Evolutionary conservation across 2,888 invertebrate species (phyloP).

Genomic region (Notodonta dromedarius): DNA sequence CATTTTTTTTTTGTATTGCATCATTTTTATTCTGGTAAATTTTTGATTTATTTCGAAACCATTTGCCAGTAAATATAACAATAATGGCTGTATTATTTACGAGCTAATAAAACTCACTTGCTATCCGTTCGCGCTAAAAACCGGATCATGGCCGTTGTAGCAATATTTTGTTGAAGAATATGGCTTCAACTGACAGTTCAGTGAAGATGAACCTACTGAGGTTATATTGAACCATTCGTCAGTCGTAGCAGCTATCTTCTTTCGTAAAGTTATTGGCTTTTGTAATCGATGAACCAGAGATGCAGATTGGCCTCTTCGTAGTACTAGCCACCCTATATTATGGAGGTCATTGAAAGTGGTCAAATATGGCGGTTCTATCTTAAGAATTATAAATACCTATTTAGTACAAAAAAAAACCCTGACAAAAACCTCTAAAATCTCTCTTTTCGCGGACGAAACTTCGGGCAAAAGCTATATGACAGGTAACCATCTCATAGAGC

Average conservation of each 20-base stretch:
- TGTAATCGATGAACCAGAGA: background rate
- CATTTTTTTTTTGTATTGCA: background rate
- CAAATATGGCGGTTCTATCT: too few relatives aligned
- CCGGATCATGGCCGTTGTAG: background rate
- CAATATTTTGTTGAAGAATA: background rate
- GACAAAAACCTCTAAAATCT: too few relatives aligned
- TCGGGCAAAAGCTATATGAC: too few relatives aligned
- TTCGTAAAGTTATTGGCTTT: background rate
- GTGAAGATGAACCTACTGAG: background rate
- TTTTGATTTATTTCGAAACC: slow-evolving; percentile 1
- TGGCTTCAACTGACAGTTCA: background rate
- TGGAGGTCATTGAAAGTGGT: too few relatives aligned
- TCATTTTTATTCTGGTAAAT: background rate
- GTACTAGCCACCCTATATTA: too few relatives aligned
- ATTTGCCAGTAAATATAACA: slow-evolving; percentile 1
- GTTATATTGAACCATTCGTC: background rate
- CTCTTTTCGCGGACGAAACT: too few relatives aligned
- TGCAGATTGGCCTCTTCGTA: too few relatives aligned
- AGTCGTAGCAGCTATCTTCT: background rate
- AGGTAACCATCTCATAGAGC: too few relatives aligned
- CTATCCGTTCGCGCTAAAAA: background rate
- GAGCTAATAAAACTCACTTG: background rate
- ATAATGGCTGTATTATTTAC: slow-evolving; percentile 1
- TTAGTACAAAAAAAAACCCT: too few relatives aligned
- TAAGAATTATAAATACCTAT: too few relatives aligned